These are phyloP conservation scores for Apis cerana DNA, from an alignment of 1,140 invertebrate genomes.

Conservation along the genomic window DNA sequence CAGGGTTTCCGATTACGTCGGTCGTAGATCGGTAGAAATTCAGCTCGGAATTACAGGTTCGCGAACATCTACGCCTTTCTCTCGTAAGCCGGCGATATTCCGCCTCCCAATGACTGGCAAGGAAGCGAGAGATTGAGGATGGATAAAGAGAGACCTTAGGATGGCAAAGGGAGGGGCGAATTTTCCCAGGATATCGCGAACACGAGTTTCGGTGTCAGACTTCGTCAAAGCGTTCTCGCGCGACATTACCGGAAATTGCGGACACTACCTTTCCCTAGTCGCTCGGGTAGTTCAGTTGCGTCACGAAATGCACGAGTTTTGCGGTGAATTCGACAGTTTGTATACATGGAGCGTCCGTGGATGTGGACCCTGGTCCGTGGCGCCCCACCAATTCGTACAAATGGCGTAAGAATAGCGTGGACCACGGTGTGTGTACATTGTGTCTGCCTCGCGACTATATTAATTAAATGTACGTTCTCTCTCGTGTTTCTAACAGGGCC, in stretches of 20 bases:
- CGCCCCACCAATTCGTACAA: background rate
- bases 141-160: background rate
- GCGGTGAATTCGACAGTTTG: constrained; percentile 54
- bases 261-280: constrained; percentile 32
- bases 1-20: constrained; percentile 40
- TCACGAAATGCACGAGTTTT: constrained; percentile 47
- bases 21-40: constrained; percentile 45
- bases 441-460: constrained; percentile 36
- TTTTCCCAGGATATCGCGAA: constrained; percentile 43
- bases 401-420: background rate
- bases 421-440: constrained; percentile 1
- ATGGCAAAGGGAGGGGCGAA: constrained; percentile 5
- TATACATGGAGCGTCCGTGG: background rate
- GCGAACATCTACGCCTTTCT: constrained; percentile 62
- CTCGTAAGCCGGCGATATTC: constrained; percentile 45
- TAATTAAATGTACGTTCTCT: constrained; percentile 60
- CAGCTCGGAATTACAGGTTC: constrained; percentile 46
- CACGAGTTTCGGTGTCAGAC: constrained; percentile 50
- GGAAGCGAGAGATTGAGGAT: background rate
- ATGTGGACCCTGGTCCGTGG: background rate
- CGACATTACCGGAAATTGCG: constrained; percentile 62
- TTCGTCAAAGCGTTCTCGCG: constrained; percentile 49
- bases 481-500: constrained; percentile 15
- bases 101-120: constrained; percentile 5
- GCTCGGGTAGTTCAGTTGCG: background rate